Percentiles rank a stretch among this genome's conserved stretches.
Evolutionary conservation across 2,797 vertebrate genomes (phyloP).

Genomic region (Brotula barbata): DNA sequence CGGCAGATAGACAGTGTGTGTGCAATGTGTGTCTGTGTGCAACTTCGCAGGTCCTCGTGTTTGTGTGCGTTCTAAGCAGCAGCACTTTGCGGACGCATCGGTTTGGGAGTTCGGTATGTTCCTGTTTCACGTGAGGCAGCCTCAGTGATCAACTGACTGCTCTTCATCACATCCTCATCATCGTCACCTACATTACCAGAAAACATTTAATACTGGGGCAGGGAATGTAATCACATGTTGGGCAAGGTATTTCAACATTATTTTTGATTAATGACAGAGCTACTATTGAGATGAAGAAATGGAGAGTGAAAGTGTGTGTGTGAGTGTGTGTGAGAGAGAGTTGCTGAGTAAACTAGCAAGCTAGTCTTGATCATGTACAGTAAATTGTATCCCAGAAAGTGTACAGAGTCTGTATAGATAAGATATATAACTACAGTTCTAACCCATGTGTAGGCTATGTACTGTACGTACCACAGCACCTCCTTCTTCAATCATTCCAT

Average conservation of each 20-base stretch:
- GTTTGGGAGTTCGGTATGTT: slow-evolving; percentile 39
- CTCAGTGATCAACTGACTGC: slow-evolving; percentile 57
- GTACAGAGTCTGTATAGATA: slow-evolving; percentile 71
- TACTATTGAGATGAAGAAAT: slow-evolving; percentile 62
- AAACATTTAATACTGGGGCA: slow-evolving; percentile 46
- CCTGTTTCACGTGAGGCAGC: slow-evolving; percentile 19
- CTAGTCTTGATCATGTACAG: slow-evolving; percentile 68
- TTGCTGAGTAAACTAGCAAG: slow-evolving; percentile 54
- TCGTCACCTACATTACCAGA: slow-evolving; percentile 16
- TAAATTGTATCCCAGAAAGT: slow-evolving; percentile 60
- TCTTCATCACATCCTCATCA: slow-evolving; percentile 36
- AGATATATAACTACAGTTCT: slow-evolving; percentile 38
- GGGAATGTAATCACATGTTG: slow-evolving; percentile 70
- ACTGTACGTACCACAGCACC: slow-evolving; percentile 72
- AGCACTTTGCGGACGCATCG: slow-evolving; percentile 73
- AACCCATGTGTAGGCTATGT: slow-evolving; percentile 70
- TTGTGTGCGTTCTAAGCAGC: slow-evolving; percentile 63
- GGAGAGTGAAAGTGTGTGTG: slow-evolving; percentile 1
- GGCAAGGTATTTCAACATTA: slow-evolving; percentile 67
- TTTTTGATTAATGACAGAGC: slow-evolving; percentile 71
- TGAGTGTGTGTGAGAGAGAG: slow-evolving; percentile 11
- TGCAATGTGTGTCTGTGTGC: slow-evolving; percentile 58
- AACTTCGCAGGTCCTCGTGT: slow-evolving; percentile 30
- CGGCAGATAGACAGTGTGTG: slow-evolving; percentile 66
- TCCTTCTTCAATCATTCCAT: slow-evolving; percentile 78